phyloP scores from a whole-genome alignment of 2,888 invertebrate species.

The Pseudanteris insignis region DNA sequence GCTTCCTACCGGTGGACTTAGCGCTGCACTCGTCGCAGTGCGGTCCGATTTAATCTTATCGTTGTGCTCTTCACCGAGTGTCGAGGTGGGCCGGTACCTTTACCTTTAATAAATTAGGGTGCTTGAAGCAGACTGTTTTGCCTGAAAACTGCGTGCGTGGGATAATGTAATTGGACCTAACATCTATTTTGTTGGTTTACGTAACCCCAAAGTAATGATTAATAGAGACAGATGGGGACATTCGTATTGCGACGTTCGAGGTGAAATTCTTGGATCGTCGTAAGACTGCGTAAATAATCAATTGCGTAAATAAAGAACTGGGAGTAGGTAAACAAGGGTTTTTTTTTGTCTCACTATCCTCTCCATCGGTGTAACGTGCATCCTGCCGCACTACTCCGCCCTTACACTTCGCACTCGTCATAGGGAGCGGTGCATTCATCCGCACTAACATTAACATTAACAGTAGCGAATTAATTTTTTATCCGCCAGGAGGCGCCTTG shows the following conservation, averaged over 20 bases:
- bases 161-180: constrained; percentile 74
- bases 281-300: too few relatives aligned
- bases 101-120: constrained; percentile 77
- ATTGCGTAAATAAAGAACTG: too few relatives aligned
- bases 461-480: too few relatives aligned
- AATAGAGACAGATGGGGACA: constrained; percentile 74
- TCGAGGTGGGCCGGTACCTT: constrained; percentile 69
- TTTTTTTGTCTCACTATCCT: too few relatives aligned
- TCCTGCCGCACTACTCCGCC: too few relatives aligned
- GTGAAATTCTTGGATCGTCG: constrained; percentile 74
- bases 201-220: constrained; percentile 71
- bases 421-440: too few relatives aligned
- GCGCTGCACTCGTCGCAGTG: constrained; percentile 27
- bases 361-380: too few relatives aligned
- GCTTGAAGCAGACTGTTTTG: constrained; percentile 69
- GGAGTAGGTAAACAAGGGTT: too few relatives aligned
- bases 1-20: constrained; percentile 57
- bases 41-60: constrained; percentile 62
- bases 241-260: constrained; percentile 73
- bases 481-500: too few relatives aligned
- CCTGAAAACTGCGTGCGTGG: constrained; percentile 70
- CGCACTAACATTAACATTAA: too few relatives aligned
- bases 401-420: too few relatives aligned
- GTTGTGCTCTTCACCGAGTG: constrained; percentile 65
- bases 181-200: constrained; percentile 74